These are phyloP conservation scores for Tichodroma muraria DNA, from an alignment of 2,113 vertebrate species.

Conservation along the genomic window DNA sequence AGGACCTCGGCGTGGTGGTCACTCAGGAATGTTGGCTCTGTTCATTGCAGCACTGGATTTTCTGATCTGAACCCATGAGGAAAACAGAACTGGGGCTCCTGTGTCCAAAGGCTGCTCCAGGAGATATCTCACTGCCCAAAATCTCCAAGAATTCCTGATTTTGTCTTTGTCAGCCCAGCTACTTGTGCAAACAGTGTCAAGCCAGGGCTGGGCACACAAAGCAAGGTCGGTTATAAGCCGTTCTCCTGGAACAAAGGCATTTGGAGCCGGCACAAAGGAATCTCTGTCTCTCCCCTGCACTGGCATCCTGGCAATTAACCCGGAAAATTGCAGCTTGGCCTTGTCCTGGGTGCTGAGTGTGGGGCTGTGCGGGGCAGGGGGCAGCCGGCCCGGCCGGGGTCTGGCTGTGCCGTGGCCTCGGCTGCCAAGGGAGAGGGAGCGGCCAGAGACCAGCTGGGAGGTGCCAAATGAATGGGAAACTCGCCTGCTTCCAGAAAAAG, in stretches of 20 bases:
- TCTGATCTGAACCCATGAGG: neutral
- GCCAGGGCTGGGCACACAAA: slow-evolving; percentile 22
- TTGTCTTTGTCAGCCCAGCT: slow-evolving; percentile 23
- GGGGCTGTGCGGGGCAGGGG: neutral
- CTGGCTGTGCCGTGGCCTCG: fast-evolving
- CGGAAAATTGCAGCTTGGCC: slow-evolving; percentile 26
- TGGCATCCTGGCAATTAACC: slow-evolving; percentile 61
- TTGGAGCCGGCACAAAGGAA: slow-evolving; percentile 54
- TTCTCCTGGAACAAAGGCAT: slow-evolving; percentile 42
- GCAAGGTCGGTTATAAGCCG: neutral
- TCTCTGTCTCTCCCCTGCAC: slow-evolving; percentile 28
- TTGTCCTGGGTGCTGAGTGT: neutral
- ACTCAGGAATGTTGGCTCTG: fast-evolving
- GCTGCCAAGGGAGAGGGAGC: fast-evolving
- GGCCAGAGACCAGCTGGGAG: fast-evolving
- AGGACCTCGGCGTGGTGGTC: fast-evolving
- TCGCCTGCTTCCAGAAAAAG: fast-evolving
- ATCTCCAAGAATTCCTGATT: neutral
- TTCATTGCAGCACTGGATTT: neutral
- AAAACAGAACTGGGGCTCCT: neutral
- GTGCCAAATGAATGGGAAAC: fast-evolving
- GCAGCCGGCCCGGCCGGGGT: fast-evolving
- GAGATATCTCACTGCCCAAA: neutral
- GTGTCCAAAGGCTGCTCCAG: neutral
- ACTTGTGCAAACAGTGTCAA: neutral